Conservation (phyloP, 1,140 invertebrate species). For the Lutraria rhynchaena region DNA sequence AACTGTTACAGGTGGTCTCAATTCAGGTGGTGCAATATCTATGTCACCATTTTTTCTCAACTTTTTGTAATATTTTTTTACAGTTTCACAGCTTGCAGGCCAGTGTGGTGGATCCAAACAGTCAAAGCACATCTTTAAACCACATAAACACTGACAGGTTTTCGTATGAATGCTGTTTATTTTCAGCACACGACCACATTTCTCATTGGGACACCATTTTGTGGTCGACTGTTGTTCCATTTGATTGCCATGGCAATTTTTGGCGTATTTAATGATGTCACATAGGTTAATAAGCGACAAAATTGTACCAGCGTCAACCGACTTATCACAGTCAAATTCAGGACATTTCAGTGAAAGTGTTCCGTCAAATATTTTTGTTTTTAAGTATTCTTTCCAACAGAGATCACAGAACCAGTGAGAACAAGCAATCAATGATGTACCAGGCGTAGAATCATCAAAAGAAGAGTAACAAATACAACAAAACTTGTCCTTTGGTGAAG, state of each 20-base stretch:
- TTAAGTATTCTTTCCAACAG: conserved; percentile 68
- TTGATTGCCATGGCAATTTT: conserved; percentile 44
- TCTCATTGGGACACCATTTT: conserved; percentile 71
- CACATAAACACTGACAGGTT: conserved; percentile 64
- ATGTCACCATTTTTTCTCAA: conserved; percentile 55
- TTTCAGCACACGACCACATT: conserved; percentile 66
- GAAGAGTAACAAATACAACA: conserved; percentile 65
- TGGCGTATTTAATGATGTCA: conserved; percentile 51
- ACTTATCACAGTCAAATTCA: conserved; percentile 62
- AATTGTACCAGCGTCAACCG: conserved; percentile 59
- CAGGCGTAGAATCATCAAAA: conserved; percentile 19
- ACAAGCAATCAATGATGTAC: conserved; percentile 63
- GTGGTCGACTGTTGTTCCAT: conserved; percentile 28
- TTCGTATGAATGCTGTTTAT: conserved; percentile 11
- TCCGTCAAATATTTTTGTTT: conserved; percentile 19
- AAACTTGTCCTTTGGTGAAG: conserved; percentile 32
- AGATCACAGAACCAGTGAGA: conserved; percentile 72
- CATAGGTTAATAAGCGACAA: conserved; percentile 64
- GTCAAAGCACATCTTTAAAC: conserved; percentile 64
- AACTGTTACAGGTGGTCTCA: conserved; percentile 7
- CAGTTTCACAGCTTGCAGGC: conserved; percentile 67
- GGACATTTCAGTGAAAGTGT: conserved; percentile 58
- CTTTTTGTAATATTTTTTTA: conserved; percentile 50
- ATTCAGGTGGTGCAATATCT: conserved; percentile 5
- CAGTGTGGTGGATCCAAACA: conserved; percentile 68